Conservation (phyloP, 2,113 vertebrate genomes). For the Plecotus auritus region DNA sequence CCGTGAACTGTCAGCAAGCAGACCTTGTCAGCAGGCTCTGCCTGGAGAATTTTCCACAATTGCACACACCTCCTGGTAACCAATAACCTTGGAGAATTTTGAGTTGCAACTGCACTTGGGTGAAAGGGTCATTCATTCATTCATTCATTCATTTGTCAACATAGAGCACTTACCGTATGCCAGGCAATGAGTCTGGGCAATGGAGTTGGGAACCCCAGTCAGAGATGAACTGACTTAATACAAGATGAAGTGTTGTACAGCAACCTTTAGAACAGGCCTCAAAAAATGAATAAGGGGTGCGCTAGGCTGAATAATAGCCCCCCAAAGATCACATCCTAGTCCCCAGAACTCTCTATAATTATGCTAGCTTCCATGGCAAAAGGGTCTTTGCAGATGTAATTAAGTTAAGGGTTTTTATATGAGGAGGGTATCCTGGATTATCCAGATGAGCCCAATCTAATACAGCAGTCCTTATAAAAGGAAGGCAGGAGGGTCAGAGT, state of each 20-base stretch:
- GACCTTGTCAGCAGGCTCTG: neutral
- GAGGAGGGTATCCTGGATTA: neutral
- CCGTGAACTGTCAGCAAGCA: neutral
- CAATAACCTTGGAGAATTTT: neutral
- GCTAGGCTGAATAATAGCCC: neutral
- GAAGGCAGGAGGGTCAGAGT: neutral
- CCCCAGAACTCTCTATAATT: neutral
- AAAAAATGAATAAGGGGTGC: neutral
- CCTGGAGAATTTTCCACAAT: neutral
- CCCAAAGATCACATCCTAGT: neutral
- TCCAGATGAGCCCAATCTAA: neutral
- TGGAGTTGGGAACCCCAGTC: neutral
- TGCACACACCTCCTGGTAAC: neutral
- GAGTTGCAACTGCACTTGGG: neutral
- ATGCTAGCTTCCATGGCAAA: neutral
- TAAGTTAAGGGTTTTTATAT: neutral
- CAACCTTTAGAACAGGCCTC: neutral
- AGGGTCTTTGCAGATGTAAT: neutral
- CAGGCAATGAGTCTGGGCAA: conserved; percentile 37
- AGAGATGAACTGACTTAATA: conserved; percentile 2
- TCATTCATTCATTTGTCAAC: conserved; percentile 17
- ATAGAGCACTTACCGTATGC: conserved; percentile 13
- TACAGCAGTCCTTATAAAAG: neutral
- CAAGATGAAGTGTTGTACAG: neutral
- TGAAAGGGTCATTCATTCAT: conserved; percentile 23